Evolutionary conservation across 2,113 vertebrate genomes (phyloP).

Genomic region (Strix uralensis): DNA sequence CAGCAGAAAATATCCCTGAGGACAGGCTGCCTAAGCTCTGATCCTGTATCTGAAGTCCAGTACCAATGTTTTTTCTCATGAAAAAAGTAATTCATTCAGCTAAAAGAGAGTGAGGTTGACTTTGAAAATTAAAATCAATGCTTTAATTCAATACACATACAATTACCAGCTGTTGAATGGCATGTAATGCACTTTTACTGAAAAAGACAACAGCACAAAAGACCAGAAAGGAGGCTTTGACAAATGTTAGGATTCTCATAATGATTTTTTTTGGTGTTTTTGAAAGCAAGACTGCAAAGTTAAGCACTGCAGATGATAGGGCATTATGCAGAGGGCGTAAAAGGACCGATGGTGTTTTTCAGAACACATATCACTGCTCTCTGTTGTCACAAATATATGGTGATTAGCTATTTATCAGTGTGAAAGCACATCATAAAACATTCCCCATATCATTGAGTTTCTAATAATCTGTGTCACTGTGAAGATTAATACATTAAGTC

Average conservation of each 20-base stretch:
- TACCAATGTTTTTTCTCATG: slow-evolving; percentile 17
- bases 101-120: slow-evolving; percentile 49
- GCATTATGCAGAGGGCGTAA: slow-evolving; percentile 10
- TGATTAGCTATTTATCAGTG: slow-evolving; percentile 40
- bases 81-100: slow-evolving; percentile 49
- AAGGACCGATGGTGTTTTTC: slow-evolving; percentile 14
- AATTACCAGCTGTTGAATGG: slow-evolving; percentile 48
- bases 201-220: background rate
- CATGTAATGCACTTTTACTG: slow-evolving; percentile 36
- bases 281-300: slow-evolving; percentile 35
- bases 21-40: background rate
- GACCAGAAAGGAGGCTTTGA: slow-evolving; percentile 39
- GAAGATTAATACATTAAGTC: slow-evolving; percentile 46
- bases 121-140: slow-evolving; percentile 66
- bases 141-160: slow-evolving; percentile 56
- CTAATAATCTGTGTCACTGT: background rate
- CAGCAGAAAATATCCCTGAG: background rate
- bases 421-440: slow-evolving; percentile 43
- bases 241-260: slow-evolving; percentile 33
- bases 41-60: slow-evolving; percentile 36
- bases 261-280: background rate
- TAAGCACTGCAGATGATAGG: slow-evolving; percentile 23
- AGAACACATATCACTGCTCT: background rate
- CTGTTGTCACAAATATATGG: slow-evolving; percentile 31
- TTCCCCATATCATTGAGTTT: slow-evolving; percentile 12